Evolutionary conservation across 2,888 invertebrate species (phyloP).

Genomic region (Mesochorus sp.): DNA sequence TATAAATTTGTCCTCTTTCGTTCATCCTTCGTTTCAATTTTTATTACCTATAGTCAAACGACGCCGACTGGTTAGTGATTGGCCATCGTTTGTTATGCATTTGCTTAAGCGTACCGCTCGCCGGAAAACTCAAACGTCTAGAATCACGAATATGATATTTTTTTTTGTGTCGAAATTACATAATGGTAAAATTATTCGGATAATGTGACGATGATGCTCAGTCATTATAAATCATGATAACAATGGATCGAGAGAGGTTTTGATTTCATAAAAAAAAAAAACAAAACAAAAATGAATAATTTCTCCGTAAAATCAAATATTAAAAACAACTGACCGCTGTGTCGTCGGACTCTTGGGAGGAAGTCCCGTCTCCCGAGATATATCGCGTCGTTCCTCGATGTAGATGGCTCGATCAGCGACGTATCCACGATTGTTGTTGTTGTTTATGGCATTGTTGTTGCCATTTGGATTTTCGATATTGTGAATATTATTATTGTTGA

Average conservation of each 20-base stretch:
- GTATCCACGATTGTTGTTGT: slow-evolving; percentile 74
- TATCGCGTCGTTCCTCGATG: slow-evolving; percentile 78
- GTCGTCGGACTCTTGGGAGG: slow-evolving; percentile 92
- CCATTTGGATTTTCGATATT: slow-evolving; percentile 64
- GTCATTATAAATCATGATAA: too few species aligned
- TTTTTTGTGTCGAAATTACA: slow-evolving; percentile 11
- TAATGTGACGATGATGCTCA: too few species aligned
- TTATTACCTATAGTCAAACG: slow-evolving; percentile 81
- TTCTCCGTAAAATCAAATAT: too few species aligned
- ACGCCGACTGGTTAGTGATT: slow-evolving; percentile 80
- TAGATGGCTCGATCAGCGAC: slow-evolving; percentile 76
- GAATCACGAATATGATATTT: slow-evolving; percentile 66
- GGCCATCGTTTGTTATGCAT: slow-evolving; percentile 81
- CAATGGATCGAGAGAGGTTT: too few species aligned
- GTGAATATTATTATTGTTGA: slow-evolving; percentile 71
- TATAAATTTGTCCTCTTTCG: neutral
- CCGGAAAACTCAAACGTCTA: slow-evolving; percentile 82
- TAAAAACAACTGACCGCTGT: slow-evolving; percentile 84
- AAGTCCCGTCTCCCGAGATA: slow-evolving; percentile 83
- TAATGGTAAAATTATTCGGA: too few species aligned
- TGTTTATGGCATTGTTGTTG: slow-evolving; percentile 71
- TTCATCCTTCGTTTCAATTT: neutral
- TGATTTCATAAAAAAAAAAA: too few species aligned
- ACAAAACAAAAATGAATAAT: too few species aligned
- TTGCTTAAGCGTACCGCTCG: slow-evolving; percentile 80